These are phyloP conservation scores for Parapristionchus giblindavisi DNA, from an alignment of 2,888 invertebrate species.

Conservation along the genomic window DNA sequence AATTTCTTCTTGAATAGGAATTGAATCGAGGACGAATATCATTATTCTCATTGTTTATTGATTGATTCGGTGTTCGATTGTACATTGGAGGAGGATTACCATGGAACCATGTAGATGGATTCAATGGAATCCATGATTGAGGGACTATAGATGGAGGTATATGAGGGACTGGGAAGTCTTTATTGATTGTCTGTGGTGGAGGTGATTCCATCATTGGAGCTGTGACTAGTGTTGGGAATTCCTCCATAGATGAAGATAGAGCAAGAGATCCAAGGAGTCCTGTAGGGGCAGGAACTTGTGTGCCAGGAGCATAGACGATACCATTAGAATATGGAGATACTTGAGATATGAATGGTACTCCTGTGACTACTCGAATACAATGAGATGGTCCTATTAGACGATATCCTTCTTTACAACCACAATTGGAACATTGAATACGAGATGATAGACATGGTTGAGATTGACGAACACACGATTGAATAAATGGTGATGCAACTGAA, in stretches of 20 bases:
- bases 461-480: not conserved
- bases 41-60: not conserved
- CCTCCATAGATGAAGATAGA: not conserved
- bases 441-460: not conserved
- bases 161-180: slow-evolving; percentile 19
- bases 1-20: not conserved
- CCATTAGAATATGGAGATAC: not conserved
- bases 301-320: not conserved
- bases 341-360: slow-evolving; percentile 1
- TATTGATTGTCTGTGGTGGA: not conserved
- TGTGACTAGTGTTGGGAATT: not conserved
- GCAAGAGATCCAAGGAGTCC: not conserved
- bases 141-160: slow-evolving; percentile 17
- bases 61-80: too few relatives aligned
- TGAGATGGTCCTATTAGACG: slow-evolving; percentile 27
- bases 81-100: not conserved
- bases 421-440: not conserved
- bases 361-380: slow-evolving; percentile 22
- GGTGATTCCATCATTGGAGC: not conserved
- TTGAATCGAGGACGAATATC: not conserved
- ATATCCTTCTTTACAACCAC: slow-evolving; percentile 26
- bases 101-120: not conserved
- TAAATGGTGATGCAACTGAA: not conserved
- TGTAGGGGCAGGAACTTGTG: not conserved
- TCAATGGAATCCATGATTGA: not conserved